phyloP scores from a whole-genome alignment of 2,113 vertebrate species.

The Urocynchramus pylzowi region DNA sequence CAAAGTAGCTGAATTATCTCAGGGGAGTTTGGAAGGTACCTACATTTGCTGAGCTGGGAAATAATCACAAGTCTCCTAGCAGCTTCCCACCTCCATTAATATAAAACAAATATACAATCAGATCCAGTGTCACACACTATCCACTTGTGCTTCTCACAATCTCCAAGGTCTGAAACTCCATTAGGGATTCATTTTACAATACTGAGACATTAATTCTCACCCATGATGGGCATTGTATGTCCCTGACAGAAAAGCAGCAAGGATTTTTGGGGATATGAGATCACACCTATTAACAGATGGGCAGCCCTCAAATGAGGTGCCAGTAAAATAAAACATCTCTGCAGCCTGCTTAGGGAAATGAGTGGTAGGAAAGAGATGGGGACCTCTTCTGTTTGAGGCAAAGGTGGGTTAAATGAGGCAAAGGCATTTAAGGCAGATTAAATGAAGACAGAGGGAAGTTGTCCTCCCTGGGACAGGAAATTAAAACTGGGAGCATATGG shows the following conservation, averaged over 20 bases:
- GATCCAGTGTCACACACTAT: not conserved
- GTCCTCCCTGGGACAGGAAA: not conserved
- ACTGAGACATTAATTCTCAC: not conserved
- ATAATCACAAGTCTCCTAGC: not conserved
- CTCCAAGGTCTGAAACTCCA: not conserved
- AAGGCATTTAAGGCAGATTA: not conserved
- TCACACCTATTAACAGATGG: not conserved
- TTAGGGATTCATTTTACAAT: not conserved
- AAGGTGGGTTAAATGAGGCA: not conserved
- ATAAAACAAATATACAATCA: not conserved
- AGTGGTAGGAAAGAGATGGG: not conserved
- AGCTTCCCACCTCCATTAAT: not conserved
- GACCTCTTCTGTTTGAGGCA: not conserved
- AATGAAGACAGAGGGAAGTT: not conserved
- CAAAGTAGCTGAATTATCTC: not conserved
- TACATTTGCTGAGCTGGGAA: not conserved
- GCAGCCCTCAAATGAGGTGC: not conserved
- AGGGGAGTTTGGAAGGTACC: not conserved
- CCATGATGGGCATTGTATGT: not conserved
- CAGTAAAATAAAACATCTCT: not conserved
- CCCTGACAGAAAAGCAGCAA: not conserved
- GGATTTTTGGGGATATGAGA: not conserved
- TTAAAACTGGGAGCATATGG: not conserved
- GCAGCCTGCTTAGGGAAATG: fast-evolving
- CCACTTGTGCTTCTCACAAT: not conserved